Base-by-base conservation (phyloP, 2,888 invertebrate genomes). In the Allacma fusca region DNA sequence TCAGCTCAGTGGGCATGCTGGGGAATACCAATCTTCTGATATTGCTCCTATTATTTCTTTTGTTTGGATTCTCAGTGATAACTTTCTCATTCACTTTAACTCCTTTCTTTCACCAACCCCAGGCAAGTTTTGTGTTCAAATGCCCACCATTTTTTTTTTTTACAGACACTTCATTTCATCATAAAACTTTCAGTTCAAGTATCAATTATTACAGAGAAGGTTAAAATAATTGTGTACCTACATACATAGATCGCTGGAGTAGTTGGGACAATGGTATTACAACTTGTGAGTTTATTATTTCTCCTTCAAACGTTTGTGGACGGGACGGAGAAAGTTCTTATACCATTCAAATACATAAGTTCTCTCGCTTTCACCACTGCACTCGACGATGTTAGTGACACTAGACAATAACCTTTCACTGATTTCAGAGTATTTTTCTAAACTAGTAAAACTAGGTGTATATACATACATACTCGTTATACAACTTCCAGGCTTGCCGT, bases 51-150 rank as follows among this genome's bases (percentile, higher is more conserved):
- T 88, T 94, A 85, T 91, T 94, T 85, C 88, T 93, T 77, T 88
- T 94, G 57, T 95, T 94, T 86, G 93, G 94, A 23, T 89, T 94
- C 82, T 92, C 94, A 5, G 91, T 94, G 73, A 93, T 95, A 83
- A 92, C 93, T 86, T 91, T 94, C 82, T 92, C 92, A 67, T 94
- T 94, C 85, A 91, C 94, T 91, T 88, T 95, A 79, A 94, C 94
- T 0, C 93, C 94, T 0, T 94, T 95, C 88, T 94, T 95, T 86
- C 93, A 93, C 85, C 93, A 92, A 85, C 92, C 93, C 34, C 34
- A 34, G 34, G 34, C 34, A 34, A 34, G 34, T 34, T 34, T 9
- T 65, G 90, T 92, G 87, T 93, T 93, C 87, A 19, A 9, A 16
- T 9, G 9, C 9, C 34, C 34, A 34, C 34, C 9, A 34, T 34